These are phyloP conservation scores for Corydoras maculifer DNA, from an alignment of 2,113 vertebrate genomes.

Conservation along the genomic window DNA sequence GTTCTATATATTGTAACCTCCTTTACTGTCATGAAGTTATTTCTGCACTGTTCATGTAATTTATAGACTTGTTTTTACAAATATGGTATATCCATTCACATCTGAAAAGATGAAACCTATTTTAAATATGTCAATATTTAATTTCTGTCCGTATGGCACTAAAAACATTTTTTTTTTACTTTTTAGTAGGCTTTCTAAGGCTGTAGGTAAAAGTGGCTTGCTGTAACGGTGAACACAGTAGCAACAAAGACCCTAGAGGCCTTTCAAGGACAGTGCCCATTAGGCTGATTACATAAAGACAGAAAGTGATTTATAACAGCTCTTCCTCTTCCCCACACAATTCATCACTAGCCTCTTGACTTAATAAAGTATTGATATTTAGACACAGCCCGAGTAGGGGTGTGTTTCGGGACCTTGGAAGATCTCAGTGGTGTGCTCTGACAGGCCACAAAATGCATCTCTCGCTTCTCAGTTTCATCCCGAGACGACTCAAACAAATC, in stretches of 20 bases:
- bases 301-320: conserved; percentile 47
- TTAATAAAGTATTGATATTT: conserved; percentile 51
- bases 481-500: conserved; percentile 23
- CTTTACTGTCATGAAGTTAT: too few species aligned
- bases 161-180: neutral
- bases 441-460: conserved; percentile 24
- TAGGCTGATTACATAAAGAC: conserved; percentile 48
- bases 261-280: conserved; percentile 46
- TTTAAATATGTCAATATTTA: too few species aligned
- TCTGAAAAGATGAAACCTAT: too few species aligned
- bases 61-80: too few species aligned
- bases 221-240: neutral
- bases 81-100: too few species aligned
- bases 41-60: too few species aligned
- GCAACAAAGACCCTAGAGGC: conserved; percentile 7
- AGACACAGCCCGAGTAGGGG: conserved; percentile 14
- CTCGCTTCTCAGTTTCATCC: conserved; percentile 28
- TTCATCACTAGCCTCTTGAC: conserved; percentile 42
- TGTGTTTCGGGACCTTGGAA: conserved; percentile 19
- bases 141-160: conserved; percentile 8
- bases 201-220: neutral
- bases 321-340: conserved; percentile 17
- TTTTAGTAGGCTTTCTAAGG: neutral
- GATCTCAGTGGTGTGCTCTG: neutral
- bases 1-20: too few species aligned